Evolutionary conservation across 1,140 invertebrate species (phyloP), one percentile per base, ranked within the genome.

Genomic region (Hylaeus anthracinus): DNA sequence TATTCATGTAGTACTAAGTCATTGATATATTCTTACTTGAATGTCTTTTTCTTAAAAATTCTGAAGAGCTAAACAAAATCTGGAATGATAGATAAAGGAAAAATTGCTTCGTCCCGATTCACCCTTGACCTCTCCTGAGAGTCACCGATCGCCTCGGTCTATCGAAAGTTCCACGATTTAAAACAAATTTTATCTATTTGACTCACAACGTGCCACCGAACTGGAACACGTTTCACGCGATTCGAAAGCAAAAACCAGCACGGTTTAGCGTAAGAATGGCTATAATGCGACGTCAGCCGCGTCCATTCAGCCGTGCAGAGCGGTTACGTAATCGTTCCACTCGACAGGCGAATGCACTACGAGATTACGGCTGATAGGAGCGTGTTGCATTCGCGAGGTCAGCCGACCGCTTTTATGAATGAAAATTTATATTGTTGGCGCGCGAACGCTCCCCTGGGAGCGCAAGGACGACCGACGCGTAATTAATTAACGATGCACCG

Each of bases 361-460:
- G 70, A 83, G 81, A 87, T 87, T 87, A 87, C 84, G 65, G 73
- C 56, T 81, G 85, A 86, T 86, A 87, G 86, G 78, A 73, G 77
- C 85, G 81, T 79, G 76, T 83, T 86, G 73, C 84, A 86, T 83
- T 86, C 72, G 85, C 84, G 84, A 86, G 84, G 72, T 85, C 85
- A 71, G 71, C 64, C 81, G 80, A 79, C 84, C 67, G 77, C 81
- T 87, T 79, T 87, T 83, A 87, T 87, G 84, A 87, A 87, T 87
- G 84, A 81, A 86, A 83, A 86, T 75, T 85, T 82, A 85, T 85
- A 86, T 81, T 78, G 65, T 71, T 61, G 73, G 41, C 26, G 12
- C 26, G 72, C 9, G 9, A 1, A n/a, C 43, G 14, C 51, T 26
- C 45, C 51, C 12, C 55, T 14, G 8, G 39, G 5, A 67, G 53